Percentiles rank a stretch among this genome's conserved stretches.
These are phyloP conservation scores for Drosophila demipolita DNA, from an alignment of 2,888 invertebrate genomes.

Conservation along the genomic window DNA sequence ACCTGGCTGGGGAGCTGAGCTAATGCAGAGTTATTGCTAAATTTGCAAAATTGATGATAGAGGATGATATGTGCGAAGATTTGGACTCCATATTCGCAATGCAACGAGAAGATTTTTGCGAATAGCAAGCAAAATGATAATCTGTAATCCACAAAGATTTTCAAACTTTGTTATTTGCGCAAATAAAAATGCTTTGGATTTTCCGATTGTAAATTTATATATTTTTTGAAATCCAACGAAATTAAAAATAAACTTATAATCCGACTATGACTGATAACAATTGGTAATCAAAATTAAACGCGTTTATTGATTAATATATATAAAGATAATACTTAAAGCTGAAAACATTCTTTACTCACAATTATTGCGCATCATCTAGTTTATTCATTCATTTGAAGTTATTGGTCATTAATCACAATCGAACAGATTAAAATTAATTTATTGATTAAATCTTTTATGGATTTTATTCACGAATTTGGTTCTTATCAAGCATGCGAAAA, in stretches of 20 bases:
- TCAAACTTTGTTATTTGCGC: neutral
- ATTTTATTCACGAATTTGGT: slow-evolving; percentile 25
- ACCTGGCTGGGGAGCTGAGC: slow-evolving; percentile 55
- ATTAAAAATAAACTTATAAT: neutral
- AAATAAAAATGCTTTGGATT: neutral
- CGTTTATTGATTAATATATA: neutral
- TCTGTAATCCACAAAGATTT: slow-evolving; percentile 4
- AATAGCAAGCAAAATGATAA: slow-evolving; percentile 62
- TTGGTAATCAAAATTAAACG: neutral
- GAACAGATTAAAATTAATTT: slow-evolving; percentile 11
- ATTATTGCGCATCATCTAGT: neutral
- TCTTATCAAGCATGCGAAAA: slow-evolving; percentile 35
- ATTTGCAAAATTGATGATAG: slow-evolving; percentile 53
- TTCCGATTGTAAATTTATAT: neutral
- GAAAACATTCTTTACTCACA: neutral
- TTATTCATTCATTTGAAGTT: neutral
- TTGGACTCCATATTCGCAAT: slow-evolving; percentile 78
- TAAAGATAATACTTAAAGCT: neutral
- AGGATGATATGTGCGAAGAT: too few relatives aligned
- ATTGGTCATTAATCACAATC: slow-evolving; percentile 6
- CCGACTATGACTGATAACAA: neutral
- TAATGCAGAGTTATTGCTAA: slow-evolving; percentile 65
- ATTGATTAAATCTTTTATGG: slow-evolving; percentile 33
- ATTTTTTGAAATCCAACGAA: neutral
- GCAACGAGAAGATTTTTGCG: slow-evolving; percentile 65